Percentiles rank a stretch among this genome's conserved stretches.
Conservation (phyloP, 1,140 invertebrate species). For the Bombus impatiens region DNA sequence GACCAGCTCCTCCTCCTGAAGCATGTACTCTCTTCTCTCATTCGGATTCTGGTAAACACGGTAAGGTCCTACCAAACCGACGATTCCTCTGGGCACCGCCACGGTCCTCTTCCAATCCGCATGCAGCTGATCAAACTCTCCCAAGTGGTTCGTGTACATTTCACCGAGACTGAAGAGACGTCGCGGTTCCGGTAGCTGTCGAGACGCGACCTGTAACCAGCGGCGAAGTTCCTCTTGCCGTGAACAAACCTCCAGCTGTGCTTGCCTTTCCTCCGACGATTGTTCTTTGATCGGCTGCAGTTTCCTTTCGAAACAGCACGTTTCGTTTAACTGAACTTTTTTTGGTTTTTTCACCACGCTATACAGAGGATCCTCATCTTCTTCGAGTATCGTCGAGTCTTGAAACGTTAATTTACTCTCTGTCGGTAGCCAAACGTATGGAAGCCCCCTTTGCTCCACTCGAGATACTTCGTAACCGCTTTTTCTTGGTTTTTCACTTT, state of each 20-base stretch:
- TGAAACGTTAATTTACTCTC: background rate
- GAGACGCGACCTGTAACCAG: conserved; percentile 66
- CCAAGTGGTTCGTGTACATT: conserved; percentile 39
- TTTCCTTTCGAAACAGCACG: background rate
- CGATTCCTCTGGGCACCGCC: conserved; percentile 69
- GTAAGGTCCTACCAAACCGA: conserved; percentile 74
- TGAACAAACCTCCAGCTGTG: conserved; percentile 44
- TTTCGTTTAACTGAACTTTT: conserved; percentile 37
- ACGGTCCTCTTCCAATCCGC: conserved; percentile 42
- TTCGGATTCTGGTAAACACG: conserved; percentile 67
- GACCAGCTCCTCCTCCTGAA: conserved; percentile 74
- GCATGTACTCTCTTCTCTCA: conserved; percentile 70
- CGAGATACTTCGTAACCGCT: background rate
- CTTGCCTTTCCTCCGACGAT: background rate
- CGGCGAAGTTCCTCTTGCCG: conserved; percentile 65
- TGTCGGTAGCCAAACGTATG: conserved; percentile 11
- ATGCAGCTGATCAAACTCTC: conserved; percentile 19
- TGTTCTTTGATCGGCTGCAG: conserved; percentile 9
- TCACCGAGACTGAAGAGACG: conserved; percentile 39
- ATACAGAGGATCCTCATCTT: conserved; percentile 68
- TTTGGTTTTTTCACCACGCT: conserved; percentile 73
- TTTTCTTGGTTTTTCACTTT: conserved; percentile 31
- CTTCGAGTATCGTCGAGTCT: conserved; percentile 2
- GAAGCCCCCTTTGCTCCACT: background rate
- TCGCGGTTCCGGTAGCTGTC: conserved; percentile 35